Conservation (phyloP, 2,888 invertebrate species). For the Geophilus truncorum region DNA sequence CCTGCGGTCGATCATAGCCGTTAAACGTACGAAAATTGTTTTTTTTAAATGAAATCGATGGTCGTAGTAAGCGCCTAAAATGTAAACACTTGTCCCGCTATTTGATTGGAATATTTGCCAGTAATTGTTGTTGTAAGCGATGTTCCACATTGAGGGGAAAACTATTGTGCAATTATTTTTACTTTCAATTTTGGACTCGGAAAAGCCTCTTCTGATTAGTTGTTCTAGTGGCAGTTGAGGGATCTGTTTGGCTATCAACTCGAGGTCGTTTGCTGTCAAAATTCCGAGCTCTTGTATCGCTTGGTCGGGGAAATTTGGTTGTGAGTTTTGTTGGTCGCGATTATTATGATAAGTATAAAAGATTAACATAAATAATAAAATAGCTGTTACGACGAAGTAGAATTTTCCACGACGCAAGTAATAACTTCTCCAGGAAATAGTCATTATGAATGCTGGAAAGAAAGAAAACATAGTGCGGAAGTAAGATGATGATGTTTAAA, state of each 20-base stretch:
- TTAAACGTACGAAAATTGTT: constrained; percentile 39
- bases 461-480: neutral
- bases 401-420: neutral
- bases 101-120: constrained; percentile 41
- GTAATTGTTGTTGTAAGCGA: constrained; percentile 42
- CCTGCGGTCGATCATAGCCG: constrained; percentile 42
- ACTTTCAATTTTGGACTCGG: neutral
- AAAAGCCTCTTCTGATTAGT: neutral
- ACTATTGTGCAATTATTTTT: neutral
- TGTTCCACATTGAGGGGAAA: constrained; percentile 41
- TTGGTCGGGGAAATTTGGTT: too few relatives aligned
- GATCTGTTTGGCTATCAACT: neutral
- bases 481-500: neutral
- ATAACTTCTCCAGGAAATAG: neutral
- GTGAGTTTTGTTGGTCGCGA: neutral
- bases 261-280: neutral
- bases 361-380: neutral
- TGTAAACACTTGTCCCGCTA: constrained; percentile 40
- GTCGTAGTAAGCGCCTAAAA: constrained; percentile 43
- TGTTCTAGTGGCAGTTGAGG: neutral
- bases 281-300: neutral
- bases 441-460: neutral
- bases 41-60: constrained; percentile 39
- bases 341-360: neutral
- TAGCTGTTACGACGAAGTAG: neutral